Percentiles rank a stretch among this genome's conserved stretches.
These are phyloP conservation scores for Pollenia griseotomentosa DNA, from an alignment of 2,888 invertebrate species.

Conservation along the genomic window DNA sequence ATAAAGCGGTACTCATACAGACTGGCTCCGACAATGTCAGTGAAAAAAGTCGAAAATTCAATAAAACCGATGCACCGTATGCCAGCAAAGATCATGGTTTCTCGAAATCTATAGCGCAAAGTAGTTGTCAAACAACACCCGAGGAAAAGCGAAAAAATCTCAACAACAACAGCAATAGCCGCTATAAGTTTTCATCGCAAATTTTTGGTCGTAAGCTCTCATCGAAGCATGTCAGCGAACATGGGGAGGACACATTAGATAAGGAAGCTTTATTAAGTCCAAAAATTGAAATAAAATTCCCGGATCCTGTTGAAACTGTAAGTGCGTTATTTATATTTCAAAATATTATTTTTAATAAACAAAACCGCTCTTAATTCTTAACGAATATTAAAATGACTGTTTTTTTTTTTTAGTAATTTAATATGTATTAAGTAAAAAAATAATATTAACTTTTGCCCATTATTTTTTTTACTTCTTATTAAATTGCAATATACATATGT, in stretches of 20 bases:
- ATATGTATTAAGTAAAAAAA: too few species aligned
- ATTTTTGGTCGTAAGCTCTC: constrained; percentile 73
- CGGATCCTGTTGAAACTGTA: constrained; percentile 77
- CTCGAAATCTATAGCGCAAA: constrained; percentile 66
- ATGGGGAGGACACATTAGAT: constrained; percentile 76
- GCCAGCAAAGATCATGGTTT: constrained; percentile 64
- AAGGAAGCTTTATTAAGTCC: constrained; percentile 77
- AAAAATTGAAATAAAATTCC: constrained; percentile 75
- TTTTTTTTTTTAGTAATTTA: too few species aligned
- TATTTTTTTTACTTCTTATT: too few species aligned
- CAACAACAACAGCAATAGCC: constrained; percentile 64
- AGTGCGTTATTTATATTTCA: constrained; percentile 7
- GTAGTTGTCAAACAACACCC: constrained; percentile 69
- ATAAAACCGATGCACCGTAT: constrained; percentile 61
- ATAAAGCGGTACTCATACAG: constrained; percentile 69
- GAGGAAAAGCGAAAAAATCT: constrained; percentile 69
- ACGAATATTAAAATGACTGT: too few species aligned
- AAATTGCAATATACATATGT: too few species aligned
- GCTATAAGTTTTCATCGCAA: constrained; percentile 73
- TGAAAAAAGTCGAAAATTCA: constrained; percentile 67
- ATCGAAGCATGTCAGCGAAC: constrained; percentile 72
- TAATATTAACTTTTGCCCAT: too few species aligned
- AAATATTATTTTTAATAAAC: too few species aligned
- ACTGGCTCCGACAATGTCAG: constrained; percentile 66
- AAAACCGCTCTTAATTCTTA: too few species aligned